Conservation (phyloP, 2,797 vertebrate genomes). For the Sebastes taczanowskii region DNA sequence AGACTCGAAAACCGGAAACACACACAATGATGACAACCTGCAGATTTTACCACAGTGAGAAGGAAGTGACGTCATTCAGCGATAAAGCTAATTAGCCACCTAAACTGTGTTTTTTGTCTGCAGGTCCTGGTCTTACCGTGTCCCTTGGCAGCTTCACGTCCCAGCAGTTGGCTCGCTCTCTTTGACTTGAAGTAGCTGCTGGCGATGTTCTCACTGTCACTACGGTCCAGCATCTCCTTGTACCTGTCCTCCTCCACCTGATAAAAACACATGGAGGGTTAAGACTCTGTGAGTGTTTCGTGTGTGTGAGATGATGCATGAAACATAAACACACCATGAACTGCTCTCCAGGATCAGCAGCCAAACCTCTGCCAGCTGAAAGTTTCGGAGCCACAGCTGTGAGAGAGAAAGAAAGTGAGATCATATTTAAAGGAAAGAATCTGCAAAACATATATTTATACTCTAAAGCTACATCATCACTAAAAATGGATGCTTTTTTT, state of each 20-base stretch:
- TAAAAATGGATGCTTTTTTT: neutral
- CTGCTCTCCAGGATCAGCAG: conserved; percentile 60
- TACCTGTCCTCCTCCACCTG: conserved; percentile 87
- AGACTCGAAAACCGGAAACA: accelerated
- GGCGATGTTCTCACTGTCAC: conserved; percentile 88
- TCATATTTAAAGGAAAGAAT: neutral
- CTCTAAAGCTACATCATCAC: too few species aligned
- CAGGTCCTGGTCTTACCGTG: conserved; percentile 68
- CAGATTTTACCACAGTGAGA: neutral
- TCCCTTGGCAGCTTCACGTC: conserved; percentile 69
- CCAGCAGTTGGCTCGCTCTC: conserved; percentile 84
- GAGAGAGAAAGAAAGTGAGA: conserved; percentile 14
- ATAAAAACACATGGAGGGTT: neutral
- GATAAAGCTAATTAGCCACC: neutral
- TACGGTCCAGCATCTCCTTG: conserved; percentile 87
- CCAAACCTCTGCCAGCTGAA: conserved; percentile 56
- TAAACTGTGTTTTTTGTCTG: accelerated
- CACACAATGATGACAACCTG: neutral
- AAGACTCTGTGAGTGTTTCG: neutral
- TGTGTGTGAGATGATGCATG: neutral
- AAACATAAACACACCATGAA: conserved; percentile 64
- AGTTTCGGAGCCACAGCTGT: conserved; percentile 78
- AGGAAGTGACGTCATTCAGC: neutral
- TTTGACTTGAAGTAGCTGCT: conserved; percentile 88
- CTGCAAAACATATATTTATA: neutral